Evolutionary conservation across 2,888 invertebrate genomes (phyloP).

Genomic region (Brachypalpus laphriformis): DNA sequence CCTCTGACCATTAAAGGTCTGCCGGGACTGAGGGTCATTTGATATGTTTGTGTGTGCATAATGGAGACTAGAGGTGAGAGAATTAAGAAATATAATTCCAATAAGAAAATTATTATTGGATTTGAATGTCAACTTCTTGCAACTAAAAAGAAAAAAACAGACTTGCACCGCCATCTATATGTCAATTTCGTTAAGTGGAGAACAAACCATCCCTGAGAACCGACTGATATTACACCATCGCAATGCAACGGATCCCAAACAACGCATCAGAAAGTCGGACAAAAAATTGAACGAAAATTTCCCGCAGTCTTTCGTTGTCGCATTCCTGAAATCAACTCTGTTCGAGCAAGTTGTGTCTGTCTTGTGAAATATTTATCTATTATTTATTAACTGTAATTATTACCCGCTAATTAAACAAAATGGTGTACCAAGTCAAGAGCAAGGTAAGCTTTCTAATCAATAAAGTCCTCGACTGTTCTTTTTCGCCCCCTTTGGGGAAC

Average conservation of each 20-base stretch:
- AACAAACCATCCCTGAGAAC: no score
- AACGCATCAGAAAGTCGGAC: not conserved
- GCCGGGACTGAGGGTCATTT: no score
- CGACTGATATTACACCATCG: not conserved
- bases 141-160: not conserved
- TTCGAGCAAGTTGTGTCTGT: slow-evolving; percentile 29
- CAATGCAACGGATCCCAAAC: not conserved
- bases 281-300: slow-evolving; percentile 1
- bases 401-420: slow-evolving; percentile 75
- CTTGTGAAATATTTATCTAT: slow-evolving; percentile 33
- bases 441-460: slow-evolving; percentile 77
- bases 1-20: no score
- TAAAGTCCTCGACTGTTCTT: not conserved
- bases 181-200: not conserved
- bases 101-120: not conserved
- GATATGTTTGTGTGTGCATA: no score
- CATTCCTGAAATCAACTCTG: slow-evolving; percentile 64
- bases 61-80: no score
- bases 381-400: slow-evolving; percentile 36
- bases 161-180: slow-evolving; percentile 2
- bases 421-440: slow-evolving; percentile 80
- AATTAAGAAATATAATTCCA: no score
- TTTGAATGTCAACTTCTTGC: no score
- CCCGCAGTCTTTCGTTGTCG: not conserved
- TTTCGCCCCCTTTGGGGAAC: slow-evolving; percentile 1